Evolutionary conservation across 2,797 vertebrate species (phyloP).

Genomic region (Clamator glandarius): DNA sequence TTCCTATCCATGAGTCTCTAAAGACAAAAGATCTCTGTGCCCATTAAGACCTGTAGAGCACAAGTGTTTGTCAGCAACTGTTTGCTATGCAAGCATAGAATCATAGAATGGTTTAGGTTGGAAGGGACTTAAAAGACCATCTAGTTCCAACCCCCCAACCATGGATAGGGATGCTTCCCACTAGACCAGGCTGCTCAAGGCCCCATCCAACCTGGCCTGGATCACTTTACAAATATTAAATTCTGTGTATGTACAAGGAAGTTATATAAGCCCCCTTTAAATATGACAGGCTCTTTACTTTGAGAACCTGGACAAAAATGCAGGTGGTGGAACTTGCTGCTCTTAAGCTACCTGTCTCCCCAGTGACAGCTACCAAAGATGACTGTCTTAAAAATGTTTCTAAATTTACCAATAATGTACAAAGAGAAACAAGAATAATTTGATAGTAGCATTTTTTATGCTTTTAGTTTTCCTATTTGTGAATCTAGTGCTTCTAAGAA

Average conservation of each 20-base stretch:
- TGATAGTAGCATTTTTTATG: background rate
- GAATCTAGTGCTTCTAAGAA: too few species aligned
- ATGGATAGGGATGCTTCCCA: too few species aligned
- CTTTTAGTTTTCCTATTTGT: background rate
- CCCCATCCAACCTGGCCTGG: too few species aligned
- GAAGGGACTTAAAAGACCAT: too few species aligned
- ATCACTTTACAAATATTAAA: background rate
- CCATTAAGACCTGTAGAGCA: background rate
- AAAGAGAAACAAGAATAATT: background rate
- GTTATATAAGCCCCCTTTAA: background rate
- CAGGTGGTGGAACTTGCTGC: background rate
- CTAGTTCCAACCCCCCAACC: too few species aligned
- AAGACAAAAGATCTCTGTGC: background rate
- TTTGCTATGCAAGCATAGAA: background rate
- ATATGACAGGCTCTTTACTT: background rate
- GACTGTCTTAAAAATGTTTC: background rate
- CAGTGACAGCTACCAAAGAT: background rate
- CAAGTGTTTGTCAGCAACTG: background rate
- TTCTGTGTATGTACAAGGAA: background rate
- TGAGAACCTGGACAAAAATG: background rate
- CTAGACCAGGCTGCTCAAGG: too few species aligned
- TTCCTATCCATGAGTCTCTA: background rate
- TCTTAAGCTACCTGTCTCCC: background rate
- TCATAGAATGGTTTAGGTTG: too few species aligned
- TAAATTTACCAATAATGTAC: background rate